Evolutionary conservation across 2,797 vertebrate genomes (phyloP), one percentile per base, ranked within the genome.

Genomic region (Sciurus vulgaris): DNA sequence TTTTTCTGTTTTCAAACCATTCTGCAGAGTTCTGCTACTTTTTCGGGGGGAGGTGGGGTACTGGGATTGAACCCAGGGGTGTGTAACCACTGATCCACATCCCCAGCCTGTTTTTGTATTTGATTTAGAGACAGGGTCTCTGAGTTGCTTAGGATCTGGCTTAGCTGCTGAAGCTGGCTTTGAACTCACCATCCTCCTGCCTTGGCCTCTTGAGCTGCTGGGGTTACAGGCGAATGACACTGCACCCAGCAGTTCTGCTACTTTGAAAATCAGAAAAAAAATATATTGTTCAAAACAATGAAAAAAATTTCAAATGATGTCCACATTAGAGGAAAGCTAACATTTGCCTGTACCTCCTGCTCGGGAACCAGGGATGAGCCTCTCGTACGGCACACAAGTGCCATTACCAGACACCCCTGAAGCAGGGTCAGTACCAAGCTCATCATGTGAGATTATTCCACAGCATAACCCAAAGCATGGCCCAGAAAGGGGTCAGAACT

Each of bases 1-100:
- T 61, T 63, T 81, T 72, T 78, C 73, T 76, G 22, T 82, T 96
- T 96, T 82, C n/a, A 92, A 94, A 91, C 0, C 74, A 54, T 96
- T 61, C 61, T 89, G 44, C 11, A n/a, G 81, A 73, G 26, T 86
- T 79, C 24, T 56, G 54, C 20, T 56, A 22, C 13, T 56, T 56
- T 56, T 22, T 56, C 5, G 4, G 51, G 51, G 38, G 38, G 38
- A 38, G 38, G 38, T 38, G 38, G 38, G 38, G 38, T 38, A 38
- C 38, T 38, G 38, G 51, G 51, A 54, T 54, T 54, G 51, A 54
- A 54, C 17, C 51, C 51, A 54, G 17, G 51, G 54, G 54, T 7
- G 20, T 54, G 18, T 54, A 54, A 20, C 54, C 54, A 54, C 54
- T 54, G 54, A 54, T 5, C 54, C 54, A 54, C 18, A 54, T 54